Conservation (phyloP, 2,797 vertebrate species). For the Pseudotriccus pelzelni region DNA sequence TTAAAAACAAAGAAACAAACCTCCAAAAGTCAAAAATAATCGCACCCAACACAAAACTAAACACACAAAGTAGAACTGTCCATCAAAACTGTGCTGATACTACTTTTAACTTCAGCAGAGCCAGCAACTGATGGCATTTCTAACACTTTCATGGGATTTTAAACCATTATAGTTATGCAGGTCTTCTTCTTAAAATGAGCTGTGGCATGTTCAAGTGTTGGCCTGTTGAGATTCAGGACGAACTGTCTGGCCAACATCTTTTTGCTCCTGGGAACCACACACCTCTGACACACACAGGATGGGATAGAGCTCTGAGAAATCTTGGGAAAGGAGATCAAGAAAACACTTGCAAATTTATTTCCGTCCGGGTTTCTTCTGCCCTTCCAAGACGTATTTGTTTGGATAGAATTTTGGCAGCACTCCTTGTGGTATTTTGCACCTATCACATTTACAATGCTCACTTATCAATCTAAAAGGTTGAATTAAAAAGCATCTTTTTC, state of each 20-base stretch:
- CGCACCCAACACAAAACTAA: neutral
- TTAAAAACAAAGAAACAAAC: neutral
- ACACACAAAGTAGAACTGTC: neutral
- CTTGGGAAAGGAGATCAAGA: neutral
- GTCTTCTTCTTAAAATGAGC: neutral
- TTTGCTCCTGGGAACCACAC: neutral
- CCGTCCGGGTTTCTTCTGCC: neutral
- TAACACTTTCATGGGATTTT: neutral
- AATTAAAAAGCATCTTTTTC: neutral
- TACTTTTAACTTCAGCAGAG: neutral
- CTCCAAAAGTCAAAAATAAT: neutral
- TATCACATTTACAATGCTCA: neutral
- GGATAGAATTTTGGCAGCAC: neutral
- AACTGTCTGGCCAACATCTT: neutral
- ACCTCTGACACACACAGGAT: neutral
- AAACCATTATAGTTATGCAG: neutral
- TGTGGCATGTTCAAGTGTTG: neutral
- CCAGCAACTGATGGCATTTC: neutral
- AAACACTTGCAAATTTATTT: neutral
- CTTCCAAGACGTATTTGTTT: neutral
- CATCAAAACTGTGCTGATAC: neutral
- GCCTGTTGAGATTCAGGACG: neutral
- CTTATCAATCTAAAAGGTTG: neutral
- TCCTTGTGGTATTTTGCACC: neutral
- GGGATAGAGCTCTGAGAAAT: neutral